These are phyloP conservation scores for Chrysotoxum bicinctum DNA, from an alignment of 2,888 invertebrate species.

Conservation along the genomic window DNA sequence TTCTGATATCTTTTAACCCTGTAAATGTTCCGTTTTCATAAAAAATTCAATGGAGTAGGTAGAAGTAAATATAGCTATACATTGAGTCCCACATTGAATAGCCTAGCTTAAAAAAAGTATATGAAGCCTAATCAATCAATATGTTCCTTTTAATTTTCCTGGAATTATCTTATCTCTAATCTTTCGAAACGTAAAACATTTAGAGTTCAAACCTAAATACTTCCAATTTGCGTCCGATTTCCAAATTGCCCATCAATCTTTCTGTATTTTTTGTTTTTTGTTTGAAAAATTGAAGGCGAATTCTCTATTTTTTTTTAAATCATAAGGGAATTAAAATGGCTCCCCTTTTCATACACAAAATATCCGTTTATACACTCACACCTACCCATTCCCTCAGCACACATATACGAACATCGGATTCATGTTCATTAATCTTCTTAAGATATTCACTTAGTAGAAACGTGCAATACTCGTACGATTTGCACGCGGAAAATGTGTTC, in stretches of 20 bases:
- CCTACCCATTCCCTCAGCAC: neutral
- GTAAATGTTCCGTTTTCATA: too few species aligned
- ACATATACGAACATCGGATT: constrained; percentile 7
- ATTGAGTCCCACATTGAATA: too few species aligned
- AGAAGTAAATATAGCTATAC: too few species aligned
- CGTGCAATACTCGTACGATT: constrained; percentile 64
- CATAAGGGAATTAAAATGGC: neutral
- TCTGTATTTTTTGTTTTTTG: neutral
- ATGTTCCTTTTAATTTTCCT: neutral
- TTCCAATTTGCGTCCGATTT: constrained; percentile 23
- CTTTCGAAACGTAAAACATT: constrained; percentile 10
- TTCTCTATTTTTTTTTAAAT: neutral
- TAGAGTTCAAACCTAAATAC: constrained; percentile 19
- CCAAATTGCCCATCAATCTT: constrained; percentile 10
- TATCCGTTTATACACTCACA: neutral
- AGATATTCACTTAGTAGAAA: constrained; percentile 53
- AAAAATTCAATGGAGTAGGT: too few species aligned
- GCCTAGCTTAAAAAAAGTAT: neutral
- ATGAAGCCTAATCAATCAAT: constrained; percentile 2
- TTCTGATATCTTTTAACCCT: too few species aligned
- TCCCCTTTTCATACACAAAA: neutral
- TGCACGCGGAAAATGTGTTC: constrained; percentile 59
- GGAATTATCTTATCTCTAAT: neutral
- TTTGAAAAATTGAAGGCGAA: neutral
- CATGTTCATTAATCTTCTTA: constrained; percentile 67